These are phyloP conservation scores for Hemibagrus guttatus DNA, from an alignment of 2,797 vertebrate genomes.

Conservation along the genomic window DNA sequence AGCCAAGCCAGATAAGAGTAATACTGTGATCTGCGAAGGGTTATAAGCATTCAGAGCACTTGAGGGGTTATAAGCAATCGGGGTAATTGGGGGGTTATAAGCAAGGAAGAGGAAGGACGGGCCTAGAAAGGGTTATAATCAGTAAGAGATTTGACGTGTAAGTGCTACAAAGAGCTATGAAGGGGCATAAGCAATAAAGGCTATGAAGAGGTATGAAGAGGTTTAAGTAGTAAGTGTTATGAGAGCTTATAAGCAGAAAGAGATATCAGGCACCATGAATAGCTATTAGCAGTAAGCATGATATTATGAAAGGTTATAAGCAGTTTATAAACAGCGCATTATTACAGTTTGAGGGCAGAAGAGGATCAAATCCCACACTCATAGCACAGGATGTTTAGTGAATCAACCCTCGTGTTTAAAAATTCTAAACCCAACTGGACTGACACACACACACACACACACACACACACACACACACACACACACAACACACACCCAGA, in stretches of 20 bases:
- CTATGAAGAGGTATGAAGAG: background rate
- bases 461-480: conserved; percentile 18
- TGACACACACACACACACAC: background rate
- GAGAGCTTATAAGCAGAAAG: background rate
- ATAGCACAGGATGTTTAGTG: conserved; percentile 2
- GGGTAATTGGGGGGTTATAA: background rate
- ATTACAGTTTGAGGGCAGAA: background rate
- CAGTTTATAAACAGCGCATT: background rate
- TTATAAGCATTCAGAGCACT: background rate
- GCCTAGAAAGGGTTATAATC: background rate
- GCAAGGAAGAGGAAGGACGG: background rate
- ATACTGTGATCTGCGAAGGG: background rate
- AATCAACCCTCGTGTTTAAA: background rate
- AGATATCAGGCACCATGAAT: background rate
- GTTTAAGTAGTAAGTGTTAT: no score
- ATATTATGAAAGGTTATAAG: background rate
- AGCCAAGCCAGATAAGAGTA: background rate
- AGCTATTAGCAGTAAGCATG: background rate
- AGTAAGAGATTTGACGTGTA: background rate
- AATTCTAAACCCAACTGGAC: background rate
- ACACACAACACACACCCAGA: conserved; percentile 41
- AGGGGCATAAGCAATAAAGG: no score
- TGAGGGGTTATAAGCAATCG: no score
- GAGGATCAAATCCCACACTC: background rate
- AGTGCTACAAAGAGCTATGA: background rate